These are phyloP conservation scores for Apodemia zela DNA, from an alignment of 2,888 invertebrate species.

Conservation along the genomic window DNA sequence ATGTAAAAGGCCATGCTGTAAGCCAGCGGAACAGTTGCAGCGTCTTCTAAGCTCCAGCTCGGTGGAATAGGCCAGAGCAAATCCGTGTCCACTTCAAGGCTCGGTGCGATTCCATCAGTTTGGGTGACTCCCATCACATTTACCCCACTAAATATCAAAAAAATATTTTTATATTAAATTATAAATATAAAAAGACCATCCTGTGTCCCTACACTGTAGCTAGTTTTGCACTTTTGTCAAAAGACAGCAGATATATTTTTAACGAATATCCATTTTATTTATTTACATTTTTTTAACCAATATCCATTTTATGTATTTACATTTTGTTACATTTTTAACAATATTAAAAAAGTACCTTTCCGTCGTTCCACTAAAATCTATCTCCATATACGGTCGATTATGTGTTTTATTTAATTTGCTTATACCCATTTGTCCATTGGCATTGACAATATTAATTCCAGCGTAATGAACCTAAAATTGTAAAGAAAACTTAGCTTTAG, in stretches of 20 bases:
- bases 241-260: not conserved
- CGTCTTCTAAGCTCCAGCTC: constrained; percentile 85
- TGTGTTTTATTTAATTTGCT: constrained; percentile 24
- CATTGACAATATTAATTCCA: constrained; percentile 41
- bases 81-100: constrained; percentile 70
- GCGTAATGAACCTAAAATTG: constrained; percentile 45
- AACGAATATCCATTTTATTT: constrained; percentile 12
- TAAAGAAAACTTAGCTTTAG: too few relatives aligned
- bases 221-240: not conserved
- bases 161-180: not conserved
- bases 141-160: constrained; percentile 46
- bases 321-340: constrained; percentile 7
- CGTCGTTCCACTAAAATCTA: constrained; percentile 56
- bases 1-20: constrained; percentile 78
- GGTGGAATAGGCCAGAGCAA: constrained; percentile 84
- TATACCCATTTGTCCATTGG: constrained; percentile 39
- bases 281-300: not conserved
- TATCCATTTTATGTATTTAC: constrained; percentile 12
- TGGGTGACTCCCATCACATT: constrained; percentile 83
- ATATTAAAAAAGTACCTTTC: constrained; percentile 35
- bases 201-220: not conserved
- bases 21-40: constrained; percentile 87
- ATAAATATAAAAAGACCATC: too few relatives aligned
- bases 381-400: constrained; percentile 37
- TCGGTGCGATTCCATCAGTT: constrained; percentile 73